Evolutionary conservation across 2,797 vertebrate genomes (phyloP), one percentile per base, ranked within the genome.

Genomic region (Champsocephalus esox): DNA sequence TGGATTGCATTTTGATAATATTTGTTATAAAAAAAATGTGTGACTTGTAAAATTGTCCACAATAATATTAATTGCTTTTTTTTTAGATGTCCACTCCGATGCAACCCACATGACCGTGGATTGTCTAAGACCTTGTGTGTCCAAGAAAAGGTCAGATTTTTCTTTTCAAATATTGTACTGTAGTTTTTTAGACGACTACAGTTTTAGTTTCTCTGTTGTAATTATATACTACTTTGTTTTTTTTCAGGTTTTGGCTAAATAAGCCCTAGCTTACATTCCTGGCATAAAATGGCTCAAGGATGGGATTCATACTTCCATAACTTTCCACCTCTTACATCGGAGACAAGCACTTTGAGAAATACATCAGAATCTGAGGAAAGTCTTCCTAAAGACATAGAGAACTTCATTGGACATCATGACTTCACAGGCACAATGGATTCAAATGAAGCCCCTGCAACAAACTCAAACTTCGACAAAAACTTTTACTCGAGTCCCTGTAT

Each of bases 261-360:
- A 80, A 75, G 11, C n/a, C 21, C 50, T 34, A 41, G 46, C 45
- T 63, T 77, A 55, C 10, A 46, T 46, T 70, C 52, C 59, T n/a
- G 73, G 62, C 43, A 73, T 54, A 94, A 64, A 78, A 94, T 95
- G 94, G 87, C 93, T 83, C 84, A 94, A 86, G 89, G 83, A n/a
- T 94, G 92, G 91, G 87, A 94, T 87, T 83, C 90, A 41, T 93
- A 87, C 70, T 89, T 87, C 64, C 77, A 86, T 49, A 85, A 89
- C 49, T 34, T 85, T 67, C 64, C 84, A 80, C 71, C 87, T 57
- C 55, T 89, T 56, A 75, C 93, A 76, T 85, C 89, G 12, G 82
- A 94, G 70, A 44, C 86, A 73, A 71, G 66, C 49, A 75, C 85
- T 73, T 82, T 89, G 66, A 88, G 51, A 55, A 81, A 73, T 44